Percentiles rank a stretch among this genome's conserved stretches.
Conservation (phyloP, 2,888 invertebrate species). For the Sepiola atlantica region DNA sequence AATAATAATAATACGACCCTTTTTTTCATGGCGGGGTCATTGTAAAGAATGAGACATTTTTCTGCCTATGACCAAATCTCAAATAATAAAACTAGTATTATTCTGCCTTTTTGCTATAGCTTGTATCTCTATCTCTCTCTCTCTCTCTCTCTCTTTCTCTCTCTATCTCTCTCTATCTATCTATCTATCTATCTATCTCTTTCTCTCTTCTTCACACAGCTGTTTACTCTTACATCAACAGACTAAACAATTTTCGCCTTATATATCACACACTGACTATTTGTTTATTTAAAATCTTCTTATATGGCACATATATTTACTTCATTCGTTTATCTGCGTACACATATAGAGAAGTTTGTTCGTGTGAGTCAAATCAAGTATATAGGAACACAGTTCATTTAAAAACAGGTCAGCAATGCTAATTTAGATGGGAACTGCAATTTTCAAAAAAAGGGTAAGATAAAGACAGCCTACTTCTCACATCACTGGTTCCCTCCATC, state of each 20-base stretch:
- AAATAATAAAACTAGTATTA: background rate
- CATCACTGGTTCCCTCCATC: background rate
- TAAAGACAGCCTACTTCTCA: constrained; percentile 16
- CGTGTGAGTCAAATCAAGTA: background rate
- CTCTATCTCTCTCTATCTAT: background rate
- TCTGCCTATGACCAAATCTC: background rate
- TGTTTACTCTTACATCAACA: background rate
- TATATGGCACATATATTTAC: background rate
- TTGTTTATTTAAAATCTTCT: background rate
- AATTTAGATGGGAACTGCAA: background rate
- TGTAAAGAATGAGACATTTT: too few species aligned
- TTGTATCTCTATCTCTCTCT: background rate
- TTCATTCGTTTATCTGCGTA: background rate
- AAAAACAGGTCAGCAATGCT: background rate
- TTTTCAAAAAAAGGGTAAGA: background rate
- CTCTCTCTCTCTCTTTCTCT: background rate
- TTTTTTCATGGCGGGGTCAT: too few species aligned
- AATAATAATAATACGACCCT: too few species aligned
- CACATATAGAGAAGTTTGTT: background rate
- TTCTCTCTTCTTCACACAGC: background rate
- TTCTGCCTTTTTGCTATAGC: background rate
- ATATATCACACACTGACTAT: background rate
- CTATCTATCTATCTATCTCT: too few species aligned
- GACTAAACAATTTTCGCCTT: background rate
- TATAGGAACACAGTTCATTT: background rate